Evolutionary conservation across 2,888 invertebrate species (phyloP).

Genomic region (Coremacera marginata): DNA sequence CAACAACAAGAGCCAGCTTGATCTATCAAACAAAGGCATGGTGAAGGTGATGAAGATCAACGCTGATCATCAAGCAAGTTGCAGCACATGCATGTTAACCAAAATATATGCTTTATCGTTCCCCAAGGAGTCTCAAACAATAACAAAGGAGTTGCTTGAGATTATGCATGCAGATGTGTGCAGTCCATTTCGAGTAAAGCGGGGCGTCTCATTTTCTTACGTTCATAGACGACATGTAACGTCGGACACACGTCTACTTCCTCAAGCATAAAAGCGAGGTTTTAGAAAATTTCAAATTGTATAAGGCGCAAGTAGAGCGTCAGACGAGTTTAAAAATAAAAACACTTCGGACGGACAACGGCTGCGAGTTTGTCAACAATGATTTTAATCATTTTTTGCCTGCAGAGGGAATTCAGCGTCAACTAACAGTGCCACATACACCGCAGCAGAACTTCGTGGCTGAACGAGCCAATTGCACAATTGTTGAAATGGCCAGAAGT

Average conservation of each 20-base stretch:
- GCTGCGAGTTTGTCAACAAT: constrained; percentile 35
- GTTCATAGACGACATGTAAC: constrained; percentile 37
- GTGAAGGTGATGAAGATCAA: constrained; percentile 27
- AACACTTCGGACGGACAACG: constrained; percentile 38
- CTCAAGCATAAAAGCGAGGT: constrained; percentile 35
- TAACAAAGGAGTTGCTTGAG: constrained; percentile 24
- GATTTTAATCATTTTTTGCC: constrained; percentile 19
- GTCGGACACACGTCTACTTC: constrained; percentile 35
- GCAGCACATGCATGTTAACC: constrained; percentile 34
- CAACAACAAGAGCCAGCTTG: constrained; percentile 12
- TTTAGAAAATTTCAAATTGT: constrained; percentile 37
- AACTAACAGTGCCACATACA: constrained; percentile 3
- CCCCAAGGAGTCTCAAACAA: constrained; percentile 27
- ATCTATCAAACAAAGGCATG: constrained; percentile 26
- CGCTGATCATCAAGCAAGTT: constrained; percentile 10
- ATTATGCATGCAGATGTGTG: constrained; percentile 40
- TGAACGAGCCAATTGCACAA: constrained; percentile 34
- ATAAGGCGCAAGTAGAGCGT: constrained; percentile 34
- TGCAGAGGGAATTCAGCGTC: no score
- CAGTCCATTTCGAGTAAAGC: constrained; percentile 31
- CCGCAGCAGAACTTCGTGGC: constrained; percentile 8
- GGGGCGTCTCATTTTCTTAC: constrained; percentile 33
- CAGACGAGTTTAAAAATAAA: constrained; percentile 41
- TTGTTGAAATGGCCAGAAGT: constrained; percentile 33
- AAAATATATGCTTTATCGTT: constrained; percentile 37